Evolutionary conservation across 2,113 vertebrate genomes (phyloP).

Genomic region (Ciconia maguari): DNA sequence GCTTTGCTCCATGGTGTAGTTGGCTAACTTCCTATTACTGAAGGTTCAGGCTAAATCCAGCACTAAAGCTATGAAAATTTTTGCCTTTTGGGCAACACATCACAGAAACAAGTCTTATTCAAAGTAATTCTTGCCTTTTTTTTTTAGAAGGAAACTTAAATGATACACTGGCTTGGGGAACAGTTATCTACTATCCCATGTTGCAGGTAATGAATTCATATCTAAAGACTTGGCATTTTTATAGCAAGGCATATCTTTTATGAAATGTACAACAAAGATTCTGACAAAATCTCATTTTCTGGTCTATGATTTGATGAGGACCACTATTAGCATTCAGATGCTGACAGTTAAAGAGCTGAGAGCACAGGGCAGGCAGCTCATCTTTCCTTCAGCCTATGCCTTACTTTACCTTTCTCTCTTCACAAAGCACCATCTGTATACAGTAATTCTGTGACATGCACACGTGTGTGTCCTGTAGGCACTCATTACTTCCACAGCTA

Average conservation of each 20-base stretch:
- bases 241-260: not conserved
- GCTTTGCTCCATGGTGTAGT: constrained; percentile 43
- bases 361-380: not conserved
- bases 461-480: not conserved
- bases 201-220: not conserved
- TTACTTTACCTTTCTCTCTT: not conserved
- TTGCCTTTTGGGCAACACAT: constrained; percentile 40
- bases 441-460: not conserved
- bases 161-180: not conserved
- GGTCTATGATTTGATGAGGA: not conserved
- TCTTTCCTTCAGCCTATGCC: not conserved
- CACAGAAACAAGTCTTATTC: constrained; percentile 6
- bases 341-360: not conserved
- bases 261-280: not conserved
- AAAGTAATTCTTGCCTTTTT: not conserved
- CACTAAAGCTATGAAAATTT: constrained; percentile 47
- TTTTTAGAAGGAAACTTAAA: not conserved
- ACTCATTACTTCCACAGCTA: not conserved
- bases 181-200: not conserved
- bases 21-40: constrained; percentile 54
- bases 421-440: not conserved
- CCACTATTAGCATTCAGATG: accelerated
- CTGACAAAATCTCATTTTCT: not conserved
- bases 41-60: constrained; percentile 58
- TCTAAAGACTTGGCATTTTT: not conserved